These are phyloP conservation scores for Drosophila lacertosa DNA, from an alignment of 1,140 invertebrate species.

Conservation along the genomic window DNA sequence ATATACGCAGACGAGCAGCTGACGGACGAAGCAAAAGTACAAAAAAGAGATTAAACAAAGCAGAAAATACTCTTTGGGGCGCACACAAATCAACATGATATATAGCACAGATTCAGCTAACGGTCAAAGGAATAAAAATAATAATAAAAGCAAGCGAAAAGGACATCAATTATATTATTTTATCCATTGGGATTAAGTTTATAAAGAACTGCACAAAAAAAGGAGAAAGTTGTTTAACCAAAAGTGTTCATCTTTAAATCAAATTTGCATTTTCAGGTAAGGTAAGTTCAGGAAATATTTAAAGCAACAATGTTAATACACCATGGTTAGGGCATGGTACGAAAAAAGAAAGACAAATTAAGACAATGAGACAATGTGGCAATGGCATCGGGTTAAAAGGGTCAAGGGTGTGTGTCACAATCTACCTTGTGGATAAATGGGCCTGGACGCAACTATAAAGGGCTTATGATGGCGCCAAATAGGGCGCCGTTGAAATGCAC, in stretches of 20 bases:
- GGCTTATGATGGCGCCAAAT: background rate
- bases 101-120: background rate
- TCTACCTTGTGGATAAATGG: conserved; percentile 32
- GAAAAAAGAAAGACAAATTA: conserved; percentile 15
- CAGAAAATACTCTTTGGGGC: conserved; percentile 2
- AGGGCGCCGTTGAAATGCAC: conserved; percentile 44
- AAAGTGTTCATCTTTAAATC: no score
- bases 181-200: no score
- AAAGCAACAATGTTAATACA: no score
- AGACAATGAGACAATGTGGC: conserved; percentile 30
- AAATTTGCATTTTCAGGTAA: no score
- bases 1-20: background rate
- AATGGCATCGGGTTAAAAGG: conserved; percentile 4
- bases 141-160: background rate
- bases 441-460: background rate
- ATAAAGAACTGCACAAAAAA: no score
- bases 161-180: background rate
- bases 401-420: conserved; percentile 18
- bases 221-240: no score
- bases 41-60: background rate
- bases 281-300: no score
- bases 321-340: background rate
- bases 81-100: background rate
- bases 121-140: background rate
- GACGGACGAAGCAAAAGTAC: background rate